Conservation (phyloP, 1,140 invertebrate genomes). For the Cyclina sinensis region DNA sequence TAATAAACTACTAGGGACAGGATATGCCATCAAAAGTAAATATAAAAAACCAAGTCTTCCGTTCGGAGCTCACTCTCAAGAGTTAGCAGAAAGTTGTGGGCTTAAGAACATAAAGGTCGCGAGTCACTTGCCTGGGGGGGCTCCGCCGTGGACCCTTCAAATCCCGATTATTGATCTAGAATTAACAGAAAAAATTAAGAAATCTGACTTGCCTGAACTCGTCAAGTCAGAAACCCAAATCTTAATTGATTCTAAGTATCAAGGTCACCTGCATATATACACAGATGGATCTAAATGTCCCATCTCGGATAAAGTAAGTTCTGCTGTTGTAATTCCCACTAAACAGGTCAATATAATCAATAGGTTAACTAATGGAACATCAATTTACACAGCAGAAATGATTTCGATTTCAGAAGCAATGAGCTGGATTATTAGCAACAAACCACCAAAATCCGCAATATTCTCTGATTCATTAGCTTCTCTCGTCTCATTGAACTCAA, state of each 20-base stretch:
- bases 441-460: neutral
- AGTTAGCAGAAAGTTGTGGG: neutral
- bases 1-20: neutral
- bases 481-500: neutral
- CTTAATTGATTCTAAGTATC: neutral
- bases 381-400: too few species aligned
- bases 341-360: neutral
- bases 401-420: neutral
- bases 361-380: neutral
- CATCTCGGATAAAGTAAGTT: neutral
- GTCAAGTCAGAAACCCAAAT: too few species aligned
- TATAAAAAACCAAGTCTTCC: neutral
- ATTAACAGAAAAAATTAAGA: neutral
- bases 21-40: neutral
- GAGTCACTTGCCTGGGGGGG: neutral
- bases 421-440: too few species aligned
- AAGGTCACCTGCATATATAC: neutral
- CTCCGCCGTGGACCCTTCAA: neutral
- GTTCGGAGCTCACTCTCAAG: neutral
- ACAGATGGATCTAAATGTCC: slow-evolving; percentile 26
- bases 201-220: neutral
- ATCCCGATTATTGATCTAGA: too few species aligned
- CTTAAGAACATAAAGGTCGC: neutral
- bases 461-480: neutral
- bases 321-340: neutral